Evolutionary conservation across 2,888 invertebrate genomes (phyloP).

Genomic region (Blastobasis lacticolella): DNA sequence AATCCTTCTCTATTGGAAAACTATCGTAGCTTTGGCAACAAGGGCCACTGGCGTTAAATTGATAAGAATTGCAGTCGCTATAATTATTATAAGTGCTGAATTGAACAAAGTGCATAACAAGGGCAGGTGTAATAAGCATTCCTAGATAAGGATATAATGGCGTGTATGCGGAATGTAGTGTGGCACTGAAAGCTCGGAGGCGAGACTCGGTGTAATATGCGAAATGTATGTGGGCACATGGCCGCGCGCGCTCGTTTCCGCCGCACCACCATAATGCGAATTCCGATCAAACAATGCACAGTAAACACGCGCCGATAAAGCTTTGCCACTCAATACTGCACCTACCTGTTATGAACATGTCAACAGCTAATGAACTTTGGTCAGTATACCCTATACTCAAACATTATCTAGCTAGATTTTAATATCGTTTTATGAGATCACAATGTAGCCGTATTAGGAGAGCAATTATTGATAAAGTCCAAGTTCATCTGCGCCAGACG

Average conservation of each 20-base stretch:
- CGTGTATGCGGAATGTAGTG: slow-evolving; percentile 7
- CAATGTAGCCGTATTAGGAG: slow-evolving; percentile 13
- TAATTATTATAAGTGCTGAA: too few relatives aligned
- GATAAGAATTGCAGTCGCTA: too few relatives aligned
- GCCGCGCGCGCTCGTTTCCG: background rate
- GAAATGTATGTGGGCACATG: too few relatives aligned
- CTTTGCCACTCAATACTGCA: too few relatives aligned
- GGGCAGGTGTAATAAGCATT: background rate
- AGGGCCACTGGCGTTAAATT: too few relatives aligned
- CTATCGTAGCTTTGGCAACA: background rate
- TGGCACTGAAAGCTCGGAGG: slow-evolving; percentile 22
- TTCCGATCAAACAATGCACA: slow-evolving; percentile 30
- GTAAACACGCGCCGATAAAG: slow-evolving; percentile 8
- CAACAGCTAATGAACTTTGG: too few relatives aligned
- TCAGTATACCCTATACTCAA: too few relatives aligned
- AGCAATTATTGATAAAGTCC: too few relatives aligned
- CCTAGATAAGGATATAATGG: background rate
- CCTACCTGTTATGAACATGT: too few relatives aligned
- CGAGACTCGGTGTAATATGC: slow-evolving; percentile 4
- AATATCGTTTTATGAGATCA: background rate
- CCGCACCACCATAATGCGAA: slow-evolving; percentile 28
- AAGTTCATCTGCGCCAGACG: too few relatives aligned
- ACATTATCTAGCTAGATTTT: too few relatives aligned
- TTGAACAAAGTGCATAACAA: too few relatives aligned
- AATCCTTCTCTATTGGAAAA: background rate